Conservation (phyloP, 1,140 invertebrate species). For the Drosophila lowei region DNA sequence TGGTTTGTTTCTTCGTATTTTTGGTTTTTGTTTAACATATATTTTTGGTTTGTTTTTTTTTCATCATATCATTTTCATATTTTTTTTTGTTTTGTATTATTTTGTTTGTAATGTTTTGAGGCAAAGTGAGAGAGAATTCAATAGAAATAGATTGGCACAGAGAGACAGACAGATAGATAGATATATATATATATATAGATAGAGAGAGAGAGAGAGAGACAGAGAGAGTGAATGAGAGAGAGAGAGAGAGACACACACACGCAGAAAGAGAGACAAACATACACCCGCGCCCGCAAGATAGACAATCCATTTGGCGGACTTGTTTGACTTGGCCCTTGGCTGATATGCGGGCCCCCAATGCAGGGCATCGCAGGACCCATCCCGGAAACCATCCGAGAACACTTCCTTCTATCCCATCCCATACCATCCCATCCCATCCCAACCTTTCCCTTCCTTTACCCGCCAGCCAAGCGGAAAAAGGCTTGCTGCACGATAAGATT, state of each 20-base stretch:
- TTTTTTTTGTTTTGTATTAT: slow-evolving; percentile 34
- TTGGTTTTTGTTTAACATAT: slow-evolving; percentile 1
- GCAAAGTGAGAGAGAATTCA: slow-evolving; percentile 30
- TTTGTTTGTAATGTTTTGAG: slow-evolving; percentile 37
- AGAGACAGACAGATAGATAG: slow-evolving; percentile 8
- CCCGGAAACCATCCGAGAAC: too few relatives aligned
- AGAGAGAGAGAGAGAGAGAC: slow-evolving; percentile 1
- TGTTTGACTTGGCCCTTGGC: slow-evolving; percentile 22
- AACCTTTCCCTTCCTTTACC: slow-evolving; percentile 1
- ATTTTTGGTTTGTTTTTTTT: slow-evolving; percentile 26
- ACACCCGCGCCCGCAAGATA: slow-evolving; percentile 8
- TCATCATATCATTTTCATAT: slow-evolving; percentile 5
- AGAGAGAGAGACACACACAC: slow-evolving; percentile 2
- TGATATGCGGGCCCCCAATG: slow-evolving; percentile 43
- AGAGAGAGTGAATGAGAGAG: neutral
- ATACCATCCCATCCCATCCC: slow-evolving; percentile 1
- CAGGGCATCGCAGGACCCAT: neutral
- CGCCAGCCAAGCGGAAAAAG: slow-evolving; percentile 68
- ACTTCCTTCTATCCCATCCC: slow-evolving; percentile 3
- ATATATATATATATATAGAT: neutral
- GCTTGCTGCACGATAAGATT: slow-evolving; percentile 77
- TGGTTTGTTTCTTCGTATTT: slow-evolving; percentile 15
- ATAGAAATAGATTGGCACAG: slow-evolving; percentile 24
- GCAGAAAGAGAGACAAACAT: neutral
- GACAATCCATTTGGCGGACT: slow-evolving; percentile 35